These are phyloP conservation scores for Plecturocebus donacophilus DNA, from an alignment of 2,113 vertebrate genomes.

Conservation along the genomic window DNA sequence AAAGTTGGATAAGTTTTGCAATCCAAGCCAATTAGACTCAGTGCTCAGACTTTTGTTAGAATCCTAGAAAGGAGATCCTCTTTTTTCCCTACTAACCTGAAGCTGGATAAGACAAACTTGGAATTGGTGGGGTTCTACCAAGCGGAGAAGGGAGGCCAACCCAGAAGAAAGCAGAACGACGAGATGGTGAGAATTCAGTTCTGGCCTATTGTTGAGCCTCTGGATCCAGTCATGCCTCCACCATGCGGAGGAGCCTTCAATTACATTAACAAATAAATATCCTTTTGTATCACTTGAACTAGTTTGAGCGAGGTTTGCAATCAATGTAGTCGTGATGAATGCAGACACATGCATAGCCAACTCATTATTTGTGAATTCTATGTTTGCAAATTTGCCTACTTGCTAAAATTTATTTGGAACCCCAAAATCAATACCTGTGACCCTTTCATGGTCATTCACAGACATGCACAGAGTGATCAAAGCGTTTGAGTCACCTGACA, in stretches of 20 bases:
- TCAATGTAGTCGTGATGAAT: too few species aligned
- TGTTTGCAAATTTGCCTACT: neutral
- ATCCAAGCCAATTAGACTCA: neutral
- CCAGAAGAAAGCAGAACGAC: neutral
- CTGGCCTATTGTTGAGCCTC: neutral
- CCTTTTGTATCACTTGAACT: neutral
- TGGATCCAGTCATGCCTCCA: neutral
- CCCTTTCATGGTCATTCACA: neutral
- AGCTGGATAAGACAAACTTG: neutral
- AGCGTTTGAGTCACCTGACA: neutral
- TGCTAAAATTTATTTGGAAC: neutral
- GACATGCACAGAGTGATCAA: neutral
- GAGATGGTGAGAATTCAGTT: neutral
- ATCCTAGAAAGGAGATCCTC: neutral
- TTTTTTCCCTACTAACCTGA: neutral
- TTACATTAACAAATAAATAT: too few species aligned
- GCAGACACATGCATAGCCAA: neutral
- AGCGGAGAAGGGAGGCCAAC: neutral
- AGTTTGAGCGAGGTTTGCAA: neutral
- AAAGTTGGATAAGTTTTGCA: neutral
- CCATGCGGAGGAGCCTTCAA: neutral
- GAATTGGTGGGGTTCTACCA: neutral
- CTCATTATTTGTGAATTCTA: neutral
- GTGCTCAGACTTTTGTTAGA: neutral
- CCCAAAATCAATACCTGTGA: neutral